A percentile compares a stretch with the other conserved stretches of the same genome.
Evolutionary conservation across 2,113 vertebrate genomes (phyloP).

Genomic region (Spea multiplicata): DNA sequence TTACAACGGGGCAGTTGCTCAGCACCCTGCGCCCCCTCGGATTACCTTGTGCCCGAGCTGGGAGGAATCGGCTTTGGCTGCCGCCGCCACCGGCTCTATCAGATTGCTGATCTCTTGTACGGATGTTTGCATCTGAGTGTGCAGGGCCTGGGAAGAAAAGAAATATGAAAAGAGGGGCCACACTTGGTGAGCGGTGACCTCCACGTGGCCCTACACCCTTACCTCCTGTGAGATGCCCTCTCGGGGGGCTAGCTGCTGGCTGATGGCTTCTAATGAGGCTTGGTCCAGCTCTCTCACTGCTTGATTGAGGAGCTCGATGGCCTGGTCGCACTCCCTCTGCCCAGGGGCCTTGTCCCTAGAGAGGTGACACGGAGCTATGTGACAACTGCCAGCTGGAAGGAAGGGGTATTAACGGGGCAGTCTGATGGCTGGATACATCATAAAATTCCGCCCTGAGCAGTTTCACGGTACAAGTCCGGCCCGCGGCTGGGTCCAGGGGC

Average conservation of each 20-base stretch:
- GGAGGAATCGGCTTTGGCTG: constrained; percentile 87
- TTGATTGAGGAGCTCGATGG: constrained; percentile 87
- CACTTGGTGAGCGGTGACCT: background rate
- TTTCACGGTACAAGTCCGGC: too few relatives aligned
- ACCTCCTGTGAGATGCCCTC: constrained; percentile 97
- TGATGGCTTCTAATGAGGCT: constrained; percentile 91
- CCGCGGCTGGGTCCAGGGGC: too few relatives aligned
- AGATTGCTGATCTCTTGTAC: constrained; percentile 95
- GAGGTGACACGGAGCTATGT: background rate
- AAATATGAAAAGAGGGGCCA: background rate
- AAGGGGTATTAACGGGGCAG: too few relatives aligned
- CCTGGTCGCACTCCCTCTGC: constrained; percentile 90
- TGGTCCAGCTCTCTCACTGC: constrained; percentile 93
- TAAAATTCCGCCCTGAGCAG: too few relatives aligned
- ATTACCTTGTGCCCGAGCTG: constrained; percentile 95
- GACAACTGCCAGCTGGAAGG: too few relatives aligned
- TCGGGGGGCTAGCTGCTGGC: constrained; percentile 88
- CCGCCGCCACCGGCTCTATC: constrained; percentile 86
- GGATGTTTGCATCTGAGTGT: constrained; percentile 94
- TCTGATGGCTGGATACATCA: too few relatives aligned
- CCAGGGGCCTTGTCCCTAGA: constrained; percentile 94
- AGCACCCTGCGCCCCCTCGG: background rate
- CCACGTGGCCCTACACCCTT: constrained; percentile 16
- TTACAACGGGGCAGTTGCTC: background rate
- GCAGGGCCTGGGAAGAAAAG: constrained; percentile 75